phyloP scores from a whole-genome alignment of 2,888 invertebrate genomes.

The Busseola fusca region DNA sequence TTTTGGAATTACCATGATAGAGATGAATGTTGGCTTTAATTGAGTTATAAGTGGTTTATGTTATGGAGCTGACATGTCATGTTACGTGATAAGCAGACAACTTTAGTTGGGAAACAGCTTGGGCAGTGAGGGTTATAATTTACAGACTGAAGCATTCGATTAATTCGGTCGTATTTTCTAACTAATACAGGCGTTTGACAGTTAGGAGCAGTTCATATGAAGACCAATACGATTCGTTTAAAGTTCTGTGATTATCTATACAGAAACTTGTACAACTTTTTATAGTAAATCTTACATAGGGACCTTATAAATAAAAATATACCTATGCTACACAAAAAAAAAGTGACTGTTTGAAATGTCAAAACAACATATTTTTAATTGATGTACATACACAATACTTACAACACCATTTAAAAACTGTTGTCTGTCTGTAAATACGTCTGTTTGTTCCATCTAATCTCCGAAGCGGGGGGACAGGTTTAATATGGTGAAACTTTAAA shows the following conservation, averaged over 20 bases:
- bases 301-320: too few species aligned
- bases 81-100: constrained; percentile 16
- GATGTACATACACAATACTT: too few species aligned
- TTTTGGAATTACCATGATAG: constrained; percentile 11
- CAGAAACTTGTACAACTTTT: too few species aligned
- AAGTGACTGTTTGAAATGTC: too few species aligned
- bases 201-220: not conserved
- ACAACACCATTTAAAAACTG: too few species aligned
- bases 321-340: too few species aligned
- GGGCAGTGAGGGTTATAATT: constrained; percentile 20
- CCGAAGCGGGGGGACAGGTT: too few species aligned
- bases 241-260: not conserved
- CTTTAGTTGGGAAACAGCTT: constrained; percentile 28
- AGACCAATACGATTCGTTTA: not conserved
- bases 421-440: too few species aligned
- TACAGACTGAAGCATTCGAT: constrained; percentile 2
- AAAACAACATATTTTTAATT: too few species aligned
- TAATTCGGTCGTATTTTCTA: constrained; percentile 2
- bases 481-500: too few species aligned
- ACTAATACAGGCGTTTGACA: not conserved
- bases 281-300: too few species aligned
- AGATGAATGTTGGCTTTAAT: constrained; percentile 38
- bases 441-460: too few species aligned
- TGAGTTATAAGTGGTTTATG: constrained; percentile 33
- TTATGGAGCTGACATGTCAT: constrained; percentile 30